Evolutionary conservation across 2,888 invertebrate genomes (phyloP).

Genomic region (Eueremaeus valkanovi): DNA sequence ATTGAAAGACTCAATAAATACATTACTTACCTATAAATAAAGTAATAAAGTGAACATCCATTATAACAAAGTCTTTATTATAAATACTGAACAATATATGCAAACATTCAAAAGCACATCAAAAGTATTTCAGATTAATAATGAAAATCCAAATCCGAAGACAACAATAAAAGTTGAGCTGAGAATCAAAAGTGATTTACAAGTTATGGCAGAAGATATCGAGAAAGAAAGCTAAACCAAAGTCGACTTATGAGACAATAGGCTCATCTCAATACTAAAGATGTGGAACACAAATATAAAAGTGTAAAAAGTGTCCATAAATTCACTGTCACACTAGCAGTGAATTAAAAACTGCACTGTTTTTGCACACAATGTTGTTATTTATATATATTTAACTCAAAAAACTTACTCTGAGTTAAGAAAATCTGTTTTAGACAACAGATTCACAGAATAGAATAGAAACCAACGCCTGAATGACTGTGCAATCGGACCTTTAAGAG

Average conservation of each 20-base stretch:
- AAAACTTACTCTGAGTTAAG: not conserved
- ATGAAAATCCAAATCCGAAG: not conserved
- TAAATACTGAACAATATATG: not conserved
- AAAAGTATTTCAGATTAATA: not conserved
- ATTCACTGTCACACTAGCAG: conserved; percentile 1
- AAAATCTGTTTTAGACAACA: not conserved
- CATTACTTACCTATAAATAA: not conserved
- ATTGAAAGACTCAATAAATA: too few relatives aligned
- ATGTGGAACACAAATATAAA: conserved; percentile 15
- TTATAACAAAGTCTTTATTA: not conserved
- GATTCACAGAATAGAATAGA: not conserved
- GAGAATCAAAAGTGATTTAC: conserved; percentile 10
- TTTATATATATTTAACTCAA: not conserved
- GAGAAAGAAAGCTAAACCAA: not conserved
- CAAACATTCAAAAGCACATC: not conserved
- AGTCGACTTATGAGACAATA: not conserved
- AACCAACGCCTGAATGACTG: conserved; percentile 24
- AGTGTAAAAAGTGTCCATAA: not conserved
- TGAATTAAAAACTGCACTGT: not conserved
- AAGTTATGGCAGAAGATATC: not conserved
- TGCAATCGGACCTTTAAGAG: not conserved
- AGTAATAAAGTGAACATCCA: conserved; percentile 8
- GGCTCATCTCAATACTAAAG: conserved; percentile 19
- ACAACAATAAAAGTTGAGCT: too few relatives aligned
- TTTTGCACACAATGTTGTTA: too few relatives aligned